A percentile compares a stretch with the other conserved stretches of the same genome.
Conservation (phyloP, 92 coral and sea anemone genomes). For the Porites divaricata region DNA sequence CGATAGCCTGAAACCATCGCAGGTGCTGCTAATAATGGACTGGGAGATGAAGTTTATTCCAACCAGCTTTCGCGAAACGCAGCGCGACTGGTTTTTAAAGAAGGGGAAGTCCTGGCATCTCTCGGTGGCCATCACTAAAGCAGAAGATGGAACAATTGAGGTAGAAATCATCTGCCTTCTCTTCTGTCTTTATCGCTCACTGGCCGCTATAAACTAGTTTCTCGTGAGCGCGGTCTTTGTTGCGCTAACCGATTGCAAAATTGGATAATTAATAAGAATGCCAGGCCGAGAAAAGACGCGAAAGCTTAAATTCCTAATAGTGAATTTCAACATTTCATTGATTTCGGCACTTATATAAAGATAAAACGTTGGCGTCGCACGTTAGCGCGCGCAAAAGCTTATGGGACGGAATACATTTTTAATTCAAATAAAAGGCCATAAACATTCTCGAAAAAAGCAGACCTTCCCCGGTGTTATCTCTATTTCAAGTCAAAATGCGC, state of each 20-base stretch:
- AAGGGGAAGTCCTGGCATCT: constrained; percentile 26
- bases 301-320: constrained; percentile 9
- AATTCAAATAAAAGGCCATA: too few relatives aligned
- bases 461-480: not conserved
- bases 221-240: too few relatives aligned
- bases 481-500: too few relatives aligned
- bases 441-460: not conserved
- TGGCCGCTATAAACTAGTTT: too few relatives aligned
- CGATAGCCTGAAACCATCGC: constrained; percentile 6
- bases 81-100: constrained; percentile 16
- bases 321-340: constrained; percentile 15
- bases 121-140: constrained; percentile 21
- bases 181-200: too few relatives aligned
- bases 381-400: constrained; percentile 2
- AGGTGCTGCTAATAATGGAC: constrained; percentile 27
- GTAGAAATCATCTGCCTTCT: too few relatives aligned
- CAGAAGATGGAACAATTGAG: constrained; percentile 14
- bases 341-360: constrained; percentile 8
- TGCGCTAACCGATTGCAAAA: constrained; percentile 10
- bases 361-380: too few relatives aligned
- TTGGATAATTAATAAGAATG: constrained; percentile 15
- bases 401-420: not conserved
- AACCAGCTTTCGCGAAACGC: constrained; percentile 5
- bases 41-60: constrained; percentile 11
- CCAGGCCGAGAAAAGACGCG: constrained; percentile 18